Base-by-base conservation (phyloP, 1,140 invertebrate genomes). In the Asbolus verrucosus region DNA sequence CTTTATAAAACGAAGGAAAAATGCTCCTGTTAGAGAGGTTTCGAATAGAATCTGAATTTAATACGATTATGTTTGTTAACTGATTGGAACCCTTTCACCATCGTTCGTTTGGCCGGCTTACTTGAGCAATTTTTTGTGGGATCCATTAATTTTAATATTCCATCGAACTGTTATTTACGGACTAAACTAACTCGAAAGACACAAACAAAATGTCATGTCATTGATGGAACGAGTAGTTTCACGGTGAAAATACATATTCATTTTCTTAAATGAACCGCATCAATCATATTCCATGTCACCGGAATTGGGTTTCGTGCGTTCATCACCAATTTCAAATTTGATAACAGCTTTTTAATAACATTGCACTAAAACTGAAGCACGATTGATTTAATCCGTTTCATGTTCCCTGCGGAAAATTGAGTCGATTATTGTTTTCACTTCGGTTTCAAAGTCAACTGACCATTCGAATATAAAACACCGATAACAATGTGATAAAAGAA, bases 401-500 rank as follows among this genome's bases (percentile, higher is more conserved):
- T 41, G 39, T 41, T 13, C 11, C n/a, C n/a, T n/a, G n/a, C n/a
- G n/a, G 46, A 6, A 27, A 54, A 54, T n/a, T 14, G 18, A n/a
- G 15, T 46, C 46, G 46, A 54, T 54, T 24, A 54, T 54, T 54
- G 46, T 54, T 54, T 54, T 54, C 46, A n/a, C n/a, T 27, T 54
- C 46, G 46, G 27, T 54, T 54, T 14, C 46, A 54, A n/a, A n/a
- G 14, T 54, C 46, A 54, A 27, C 21, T 54, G 46, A 54, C 46
- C 46, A 27, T 54, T 54, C 46, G 46, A 54, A 54, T 54, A 54
- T 54, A 54, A 54, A 54, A 54, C 46, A 27, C 46, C 46, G 46
- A 54, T 54, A 54, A 54, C 46, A 54, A 54, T 54, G 46, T 54
- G 46, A 54, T 54, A 54, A 54, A 54, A 54, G 46, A 54, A 54